Percentiles rank a stretch among this genome's conserved stretches.
Conservation (phyloP, 2,797 vertebrate species). For the Melanotaenia maccullochi region DNA sequence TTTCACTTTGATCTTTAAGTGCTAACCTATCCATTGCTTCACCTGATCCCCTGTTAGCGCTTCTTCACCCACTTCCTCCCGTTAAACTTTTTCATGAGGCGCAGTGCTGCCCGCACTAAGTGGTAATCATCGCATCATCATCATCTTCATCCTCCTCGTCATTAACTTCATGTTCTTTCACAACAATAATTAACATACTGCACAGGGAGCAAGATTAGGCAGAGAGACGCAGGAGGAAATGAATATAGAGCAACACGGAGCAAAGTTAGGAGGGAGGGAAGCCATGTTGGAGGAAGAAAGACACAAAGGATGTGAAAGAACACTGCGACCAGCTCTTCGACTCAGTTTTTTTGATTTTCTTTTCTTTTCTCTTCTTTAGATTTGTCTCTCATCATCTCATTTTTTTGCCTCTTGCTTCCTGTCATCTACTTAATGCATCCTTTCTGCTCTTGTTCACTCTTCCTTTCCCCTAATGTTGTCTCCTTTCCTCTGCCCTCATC, state of each 20-base stretch:
- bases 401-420: slow-evolving; percentile 27
- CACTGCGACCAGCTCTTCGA: slow-evolving; percentile 45
- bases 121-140: slow-evolving; percentile 68
- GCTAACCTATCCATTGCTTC: slow-evolving; percentile 80
- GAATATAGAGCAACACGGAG: slow-evolving; percentile 45
- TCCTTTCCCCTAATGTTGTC: slow-evolving; percentile 12
- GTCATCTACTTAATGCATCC: slow-evolving; percentile 23
- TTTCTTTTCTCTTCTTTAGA: slow-evolving; percentile 18
- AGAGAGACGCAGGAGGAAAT: slow-evolving; percentile 50
- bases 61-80: slow-evolving; percentile 66
- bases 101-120: slow-evolving; percentile 66
- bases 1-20: slow-evolving; percentile 87
- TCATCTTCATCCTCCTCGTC: slow-evolving; percentile 49
- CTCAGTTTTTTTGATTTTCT: slow-evolving; percentile 30
- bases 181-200: slow-evolving; percentile 74
- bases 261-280: slow-evolving; percentile 45
- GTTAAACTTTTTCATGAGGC: slow-evolving; percentile 63
- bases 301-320: slow-evolving; percentile 53
- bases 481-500: slow-evolving; percentile 4
- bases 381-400: slow-evolving; percentile 34
- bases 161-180: slow-evolving; percentile 65
- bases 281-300: slow-evolving; percentile 49
- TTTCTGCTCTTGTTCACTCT: slow-evolving; percentile 1
- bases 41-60: slow-evolving; percentile 73
- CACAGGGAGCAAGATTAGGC: slow-evolving; percentile 63